These are phyloP conservation scores for Pogona vitticeps DNA, from an alignment of 2,113 vertebrate species.

Conservation along the genomic window DNA sequence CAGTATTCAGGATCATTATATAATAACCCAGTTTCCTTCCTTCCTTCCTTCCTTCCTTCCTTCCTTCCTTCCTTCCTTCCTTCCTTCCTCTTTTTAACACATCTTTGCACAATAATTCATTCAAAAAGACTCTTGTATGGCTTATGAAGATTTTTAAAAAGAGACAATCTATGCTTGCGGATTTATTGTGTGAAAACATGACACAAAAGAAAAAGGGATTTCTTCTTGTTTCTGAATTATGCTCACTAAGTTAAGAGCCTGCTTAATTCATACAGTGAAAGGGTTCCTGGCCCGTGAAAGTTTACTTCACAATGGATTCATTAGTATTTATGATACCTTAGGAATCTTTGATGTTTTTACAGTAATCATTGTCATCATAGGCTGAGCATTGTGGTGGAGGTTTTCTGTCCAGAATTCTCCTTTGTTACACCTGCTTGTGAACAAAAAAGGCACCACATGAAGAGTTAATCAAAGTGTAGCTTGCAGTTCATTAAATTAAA, in stretches of 20 bases:
- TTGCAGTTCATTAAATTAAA: constrained; percentile 20
- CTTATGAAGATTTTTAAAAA: too few relatives aligned
- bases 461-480: constrained; percentile 10
- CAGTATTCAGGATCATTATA: too few relatives aligned
- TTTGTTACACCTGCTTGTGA: constrained; percentile 26
- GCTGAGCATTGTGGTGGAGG: too few relatives aligned
- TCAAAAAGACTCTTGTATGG: too few relatives aligned
- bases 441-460: constrained; percentile 14
- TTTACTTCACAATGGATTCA: not conserved
- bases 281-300: not conserved
- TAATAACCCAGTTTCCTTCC: too few relatives aligned
- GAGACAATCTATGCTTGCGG: too few relatives aligned
- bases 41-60: too few relatives aligned
- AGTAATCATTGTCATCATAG: not conserved
- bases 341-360: not conserved
- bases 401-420: not conserved
- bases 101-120: too few relatives aligned
- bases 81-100: too few relatives aligned
- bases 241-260: too few relatives aligned
- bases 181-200: too few relatives aligned
- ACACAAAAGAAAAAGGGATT: not conserved
- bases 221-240: not conserved
- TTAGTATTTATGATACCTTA: not conserved
- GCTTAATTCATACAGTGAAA: not conserved
- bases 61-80: not conserved